Evolutionary conservation across 2,797 vertebrate genomes (phyloP), one percentile per base, ranked within the genome.

Genomic region (Bradypodion pumilum): DNA sequence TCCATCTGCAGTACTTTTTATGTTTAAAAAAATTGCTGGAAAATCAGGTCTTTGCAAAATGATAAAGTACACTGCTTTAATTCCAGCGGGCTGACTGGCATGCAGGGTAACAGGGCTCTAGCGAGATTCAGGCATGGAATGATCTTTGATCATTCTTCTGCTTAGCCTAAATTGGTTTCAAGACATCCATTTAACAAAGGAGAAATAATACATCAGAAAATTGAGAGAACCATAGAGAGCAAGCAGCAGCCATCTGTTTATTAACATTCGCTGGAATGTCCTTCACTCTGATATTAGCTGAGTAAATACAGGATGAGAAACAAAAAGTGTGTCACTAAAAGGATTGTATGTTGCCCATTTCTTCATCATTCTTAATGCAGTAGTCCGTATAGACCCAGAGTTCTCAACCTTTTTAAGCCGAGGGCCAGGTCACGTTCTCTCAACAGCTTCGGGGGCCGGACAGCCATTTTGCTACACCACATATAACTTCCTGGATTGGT

Each of bases 131-230:
- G 84, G 78, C 40, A 85, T 29, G 44, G 32, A 62, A 7, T 69
- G n/a, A 75, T 68, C 73, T 81, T 15, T 86, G 79, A 90, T 27
- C 16, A 76, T 73, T 84, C 70, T 77, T 85, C 82, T 89, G 66
- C 68, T 91, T 74, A 27, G 70, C 82, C 83, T 70, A 73, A 92
- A 85, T 0, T 77, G 80, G 87, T 86, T 92, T 84, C 74, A 83
- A 89, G 75, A 10, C 78, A 85, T 59, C 44, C 16, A 70, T 89
- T 90, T 29, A 87, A 74, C 88, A 35, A 46, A 76, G 78, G 56
- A 82, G 56, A 78, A 92, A 86, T 86, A 89, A 44, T 76, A 2
- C 77, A 25, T 87, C 85, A n/a, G 5, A 69, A 77, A 37, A 37
- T 3, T 79, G 16, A 86, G 44, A 66, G 72, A 29, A 49, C 32